Conservation (phyloP, 2,113 vertebrate species). For the Dascyllus trimaculatus region DNA sequence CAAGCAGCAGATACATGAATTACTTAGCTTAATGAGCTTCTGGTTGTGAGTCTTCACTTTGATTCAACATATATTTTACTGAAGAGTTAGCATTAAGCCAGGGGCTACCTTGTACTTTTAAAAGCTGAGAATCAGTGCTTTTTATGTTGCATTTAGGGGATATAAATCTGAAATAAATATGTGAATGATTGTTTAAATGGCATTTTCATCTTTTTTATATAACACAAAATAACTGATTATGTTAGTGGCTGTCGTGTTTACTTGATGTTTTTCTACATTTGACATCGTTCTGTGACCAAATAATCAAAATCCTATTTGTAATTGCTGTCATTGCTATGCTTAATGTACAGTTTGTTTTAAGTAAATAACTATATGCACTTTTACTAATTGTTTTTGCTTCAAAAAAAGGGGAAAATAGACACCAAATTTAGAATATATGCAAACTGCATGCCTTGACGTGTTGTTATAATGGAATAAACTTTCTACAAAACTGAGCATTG, state of each 20-base stretch:
- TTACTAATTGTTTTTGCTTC: constrained; percentile 19
- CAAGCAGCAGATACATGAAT: too few species aligned
- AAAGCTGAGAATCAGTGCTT: not conserved
- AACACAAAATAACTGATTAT: not conserved
- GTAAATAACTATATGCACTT: constrained; percentile 49
- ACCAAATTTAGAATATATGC: constrained; percentile 16
- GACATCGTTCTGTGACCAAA: constrained; percentile 6
- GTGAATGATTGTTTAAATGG: not conserved
- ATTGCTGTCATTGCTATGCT: constrained; percentile 11
- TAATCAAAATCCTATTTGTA: constrained; percentile 3
- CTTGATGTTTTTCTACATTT: not conserved
- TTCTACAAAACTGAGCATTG: constrained; percentile 22
- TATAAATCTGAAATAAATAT: not conserved
- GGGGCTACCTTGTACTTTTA: not conserved
- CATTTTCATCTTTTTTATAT: not conserved
- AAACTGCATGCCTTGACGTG: constrained; percentile 29
- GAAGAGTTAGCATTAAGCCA: not conserved
- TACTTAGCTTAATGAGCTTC: too few species aligned
- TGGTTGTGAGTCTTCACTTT: too few species aligned
- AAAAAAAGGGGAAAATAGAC: not conserved
- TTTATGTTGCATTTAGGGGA: not conserved
- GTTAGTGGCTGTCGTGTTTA: not conserved
- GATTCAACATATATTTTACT: too few species aligned
- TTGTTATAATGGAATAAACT: constrained; percentile 64
- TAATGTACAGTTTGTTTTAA: constrained; percentile 8